phyloP scores from a whole-genome alignment of 35 echinoderm and acorn worm genomes.

The Apostichopus parvimensis region DNA sequence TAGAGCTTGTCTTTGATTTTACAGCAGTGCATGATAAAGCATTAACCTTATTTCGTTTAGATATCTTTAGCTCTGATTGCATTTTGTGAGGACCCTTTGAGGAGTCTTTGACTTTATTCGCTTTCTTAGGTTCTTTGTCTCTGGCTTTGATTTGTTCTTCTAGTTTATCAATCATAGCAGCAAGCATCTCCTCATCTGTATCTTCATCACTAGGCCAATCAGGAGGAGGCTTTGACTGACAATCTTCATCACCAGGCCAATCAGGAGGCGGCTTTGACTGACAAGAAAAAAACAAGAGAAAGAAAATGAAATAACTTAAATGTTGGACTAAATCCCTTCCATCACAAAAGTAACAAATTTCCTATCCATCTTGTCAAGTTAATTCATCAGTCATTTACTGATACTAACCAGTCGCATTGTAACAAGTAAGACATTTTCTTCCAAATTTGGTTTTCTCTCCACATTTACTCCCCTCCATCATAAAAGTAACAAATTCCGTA shows the following conservation, averaged over 20 bases:
- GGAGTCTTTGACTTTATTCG: not conserved
- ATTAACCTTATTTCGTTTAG: not conserved
- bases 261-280: not conserved
- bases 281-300: not conserved
- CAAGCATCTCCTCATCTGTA: constrained; percentile 39
- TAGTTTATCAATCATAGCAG: constrained; percentile 40
- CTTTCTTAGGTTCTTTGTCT: not conserved
- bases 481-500: no score
- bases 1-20: not conserved
- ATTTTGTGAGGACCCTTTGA: not conserved
- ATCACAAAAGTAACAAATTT: no score
- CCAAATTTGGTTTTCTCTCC: not conserved
- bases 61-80: no score
- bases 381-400: no score
- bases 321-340: no score
- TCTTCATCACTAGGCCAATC: constrained; percentile 52
- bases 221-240: not conserved
- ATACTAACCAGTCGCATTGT: no score
- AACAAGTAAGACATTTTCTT: no score
- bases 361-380: no score
- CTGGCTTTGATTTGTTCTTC: constrained; percentile 35
- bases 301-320: not conserved
- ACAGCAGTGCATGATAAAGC: not conserved
- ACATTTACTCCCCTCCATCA: no score
- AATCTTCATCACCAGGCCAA: not conserved